A percentile compares a stretch with the other conserved stretches of the same genome.
These are phyloP conservation scores for Tetheella fluctuosa DNA, from an alignment of 2,888 invertebrate genomes.

Conservation along the genomic window DNA sequence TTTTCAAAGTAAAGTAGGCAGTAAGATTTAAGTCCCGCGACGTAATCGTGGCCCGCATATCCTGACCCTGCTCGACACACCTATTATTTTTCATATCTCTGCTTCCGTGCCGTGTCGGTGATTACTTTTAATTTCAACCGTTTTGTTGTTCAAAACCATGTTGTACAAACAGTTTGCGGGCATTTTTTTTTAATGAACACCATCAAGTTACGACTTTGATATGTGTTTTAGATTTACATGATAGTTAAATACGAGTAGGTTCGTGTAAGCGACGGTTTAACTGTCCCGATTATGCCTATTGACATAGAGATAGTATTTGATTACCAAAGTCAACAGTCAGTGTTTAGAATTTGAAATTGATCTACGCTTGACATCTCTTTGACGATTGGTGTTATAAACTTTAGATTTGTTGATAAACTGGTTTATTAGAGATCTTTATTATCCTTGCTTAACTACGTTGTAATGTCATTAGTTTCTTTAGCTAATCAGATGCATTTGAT, in stretches of 20 bases:
- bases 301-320: neutral
- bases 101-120: conserved; percentile 61
- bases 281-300: neutral
- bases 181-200: conserved; percentile 63
- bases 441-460: neutral
- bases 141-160: conserved; percentile 63
- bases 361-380: neutral
- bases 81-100: conserved; percentile 75
- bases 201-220: conserved; percentile 59
- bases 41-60: conserved; percentile 59
- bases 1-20: conserved; percentile 7
- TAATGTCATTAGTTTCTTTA: neutral
- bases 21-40: conserved; percentile 51
- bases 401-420: neutral
- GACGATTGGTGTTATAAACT: neutral
- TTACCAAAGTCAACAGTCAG: neutral
- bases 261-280: conserved; percentile 13
- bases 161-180: conserved; percentile 64
- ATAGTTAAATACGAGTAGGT: conserved; percentile 42
- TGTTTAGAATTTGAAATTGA: neutral
- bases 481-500: neutral
- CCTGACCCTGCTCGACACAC: conserved; percentile 48
- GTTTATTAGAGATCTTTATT: neutral
- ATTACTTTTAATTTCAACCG: conserved; percentile 77
- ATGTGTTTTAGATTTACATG: conserved; percentile 57